A percentile compares a stretch with the other conserved stretches of the same genome.
Evolutionary conservation across 2,888 invertebrate genomes (phyloP).

Genomic region (Troides oblongomaculatus): DNA sequence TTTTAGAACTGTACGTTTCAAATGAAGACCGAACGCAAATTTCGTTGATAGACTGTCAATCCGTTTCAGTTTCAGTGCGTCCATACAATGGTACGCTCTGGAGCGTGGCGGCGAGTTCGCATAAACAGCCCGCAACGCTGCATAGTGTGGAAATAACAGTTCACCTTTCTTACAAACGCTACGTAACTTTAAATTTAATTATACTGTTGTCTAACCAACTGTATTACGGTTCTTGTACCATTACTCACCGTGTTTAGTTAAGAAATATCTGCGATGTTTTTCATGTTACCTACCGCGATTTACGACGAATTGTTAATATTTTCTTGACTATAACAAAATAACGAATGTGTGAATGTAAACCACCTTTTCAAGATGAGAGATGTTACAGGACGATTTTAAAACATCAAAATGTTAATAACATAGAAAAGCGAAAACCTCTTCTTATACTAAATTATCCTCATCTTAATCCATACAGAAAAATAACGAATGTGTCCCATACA

Average conservation of each 20-base stretch:
- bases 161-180: background rate
- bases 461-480: too few species aligned
- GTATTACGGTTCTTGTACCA: slow-evolving; percentile 1
- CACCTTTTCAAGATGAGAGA: too few species aligned
- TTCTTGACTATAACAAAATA: too few species aligned
- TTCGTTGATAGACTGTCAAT: background rate
- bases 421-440: too few species aligned
- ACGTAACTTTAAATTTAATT: slow-evolving; percentile 13
- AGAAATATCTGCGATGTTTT: too few species aligned
- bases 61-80: slow-evolving; percentile 1
- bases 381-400: too few species aligned
- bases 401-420: too few species aligned
- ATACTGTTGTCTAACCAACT: slow-evolving; percentile 11
- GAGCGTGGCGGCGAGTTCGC: slow-evolving; percentile 9
- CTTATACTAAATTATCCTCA: too few species aligned
- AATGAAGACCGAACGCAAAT: background rate
- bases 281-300: too few species aligned
- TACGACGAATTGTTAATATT: too few species aligned
- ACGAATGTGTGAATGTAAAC: too few species aligned
- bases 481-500: too few species aligned
- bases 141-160: slow-evolving; percentile 10
- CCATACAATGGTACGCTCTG: slow-evolving; percentile 2
- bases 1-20: slow-evolving; percentile 2
- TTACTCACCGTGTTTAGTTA: background rate
- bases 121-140: slow-evolving; percentile 6